Evolutionary conservation across 1,140 invertebrate genomes (phyloP), one percentile per base, ranked within the genome.

Genomic region (Drosophila auraria): DNA sequence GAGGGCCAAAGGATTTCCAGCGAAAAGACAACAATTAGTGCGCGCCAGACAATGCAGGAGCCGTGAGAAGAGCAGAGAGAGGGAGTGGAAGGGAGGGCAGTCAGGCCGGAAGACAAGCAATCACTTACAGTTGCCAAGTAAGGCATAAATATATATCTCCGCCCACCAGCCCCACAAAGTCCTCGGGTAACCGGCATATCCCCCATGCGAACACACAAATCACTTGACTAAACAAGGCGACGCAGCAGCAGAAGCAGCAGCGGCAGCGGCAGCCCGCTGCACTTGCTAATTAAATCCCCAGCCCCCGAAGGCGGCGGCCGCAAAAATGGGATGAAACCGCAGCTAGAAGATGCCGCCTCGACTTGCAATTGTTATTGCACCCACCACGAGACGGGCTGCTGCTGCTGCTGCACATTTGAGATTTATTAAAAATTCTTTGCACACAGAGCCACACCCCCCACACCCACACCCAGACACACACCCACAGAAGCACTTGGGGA

Each of bases 341-440:
- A 83, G 40, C 42, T 44, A 68, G 64, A 86, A 86, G 83, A 87
- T 77, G 82, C 83, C 77, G 82, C 69, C 74, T 61, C 64, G 70
- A 86, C 78, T 84, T 84, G 82, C 83, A 86, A 78, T 86, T 80
- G 81, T 65, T 71, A 76, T 81, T 82, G 74, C 57, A 61, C 69
- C 70, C 71, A 74, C 71, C 71, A 53, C 27, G 70, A 63, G 54
- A 57, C 36, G 54, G 40, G 54, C 51, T 53, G 51, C 49, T 53
- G 64, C 65, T 63, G 25, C 60, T 73, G 86, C 80, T 90, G 89
- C 89, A 91, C 89, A 91, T 91, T 91, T 91, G 89, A 91, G 89
- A 91, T 89, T 91, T 91, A 91, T 91, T 91, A 91, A 91, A 91
- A 91, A 91, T 91, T 91, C 87, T 87, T 91, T 91, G 82, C 72